Percentiles rank a stretch among this genome's conserved stretches.
phyloP scores from a whole-genome alignment of 2,113 vertebrate genomes.

The Atrichornis clamosus region DNA sequence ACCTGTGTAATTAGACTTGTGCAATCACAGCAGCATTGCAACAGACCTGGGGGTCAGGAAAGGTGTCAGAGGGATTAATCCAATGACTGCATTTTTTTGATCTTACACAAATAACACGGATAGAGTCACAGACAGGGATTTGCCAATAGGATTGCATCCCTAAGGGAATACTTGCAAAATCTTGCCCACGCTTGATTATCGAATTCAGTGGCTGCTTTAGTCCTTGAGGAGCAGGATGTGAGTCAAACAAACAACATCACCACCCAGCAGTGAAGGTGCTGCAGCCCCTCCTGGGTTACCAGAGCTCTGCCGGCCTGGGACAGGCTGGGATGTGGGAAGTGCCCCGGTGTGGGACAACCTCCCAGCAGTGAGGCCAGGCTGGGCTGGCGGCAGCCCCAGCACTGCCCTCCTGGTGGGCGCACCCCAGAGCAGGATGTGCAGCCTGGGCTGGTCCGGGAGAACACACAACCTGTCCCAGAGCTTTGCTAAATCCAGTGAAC shows the following conservation, averaged over 20 bases:
- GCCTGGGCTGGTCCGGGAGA: accelerated
- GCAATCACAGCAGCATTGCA: constrained; percentile 21
- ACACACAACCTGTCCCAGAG: neutral
- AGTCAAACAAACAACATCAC: neutral
- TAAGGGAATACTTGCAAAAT: neutral
- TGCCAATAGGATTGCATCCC: neutral
- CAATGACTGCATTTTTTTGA: neutral
- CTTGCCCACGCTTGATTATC: neutral
- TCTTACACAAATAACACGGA: neutral
- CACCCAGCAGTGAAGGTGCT: neutral
- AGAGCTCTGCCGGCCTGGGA: neutral
- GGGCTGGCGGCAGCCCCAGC: neutral
- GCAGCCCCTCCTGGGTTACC: neutral
- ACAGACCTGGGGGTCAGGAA: constrained; percentile 9
- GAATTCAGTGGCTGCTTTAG: neutral
- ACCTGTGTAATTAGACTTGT: constrained; percentile 15
- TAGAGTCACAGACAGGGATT: neutral
- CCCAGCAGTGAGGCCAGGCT: neutral
- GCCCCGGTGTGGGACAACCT: neutral
- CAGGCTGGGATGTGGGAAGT: neutral
- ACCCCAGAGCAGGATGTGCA: neutral
- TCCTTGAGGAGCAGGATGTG: neutral
- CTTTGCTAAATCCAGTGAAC: neutral
- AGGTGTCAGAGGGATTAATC: constrained; percentile 15
- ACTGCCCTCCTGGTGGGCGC: accelerated